Evolutionary conservation across 2,797 vertebrate genomes (phyloP), one percentile per base, ranked within the genome.

Genomic region (Chanos chanos): DNA sequence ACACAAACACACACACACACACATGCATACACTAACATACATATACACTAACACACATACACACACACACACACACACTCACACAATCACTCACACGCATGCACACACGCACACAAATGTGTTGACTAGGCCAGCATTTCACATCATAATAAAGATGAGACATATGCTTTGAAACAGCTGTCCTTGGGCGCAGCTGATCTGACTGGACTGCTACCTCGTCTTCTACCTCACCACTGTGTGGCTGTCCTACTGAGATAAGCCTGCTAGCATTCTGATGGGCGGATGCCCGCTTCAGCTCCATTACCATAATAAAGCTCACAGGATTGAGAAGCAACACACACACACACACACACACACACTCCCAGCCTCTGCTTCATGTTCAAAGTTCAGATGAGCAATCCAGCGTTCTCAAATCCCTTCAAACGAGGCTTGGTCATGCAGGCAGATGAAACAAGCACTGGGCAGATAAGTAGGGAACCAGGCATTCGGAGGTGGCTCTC

Each of bases 371-470:
- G 89, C 91, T 93, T 92, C 91, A 91, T 94, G 92, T 95, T 97
- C 92, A 94, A 94, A 94, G 80, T 94, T 92, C 70, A 92, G 96
- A 95, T 97, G 95, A 97, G 90, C 90, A 90, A 80, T 91, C 90
- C 83, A 78, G 83, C 83, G n/a, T 79, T 69, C 81, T 82, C 79
- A 93, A 96, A 97, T 97, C 94, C 94, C 92, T 92, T 97, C 93
- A 97, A 94, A 97, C 87, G 83, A 84, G 82, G 74, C 87, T 54
- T 63, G 68, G 69, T 64, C 63, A 73, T 69, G 70, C 69, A n/a
- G 71, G 75, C 25, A 85, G 90, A 93, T 90, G 89, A 92, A 91
- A 90, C 86, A 79, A 78, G 54, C 62, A 76, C 87, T 87, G 80
- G 56, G 47, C 83, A 86, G 93, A 94, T 91, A 92, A 85, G n/a